Evolutionary conservation across 2,797 vertebrate genomes (phyloP).

Genomic region (Denticeps clupeoides): DNA sequence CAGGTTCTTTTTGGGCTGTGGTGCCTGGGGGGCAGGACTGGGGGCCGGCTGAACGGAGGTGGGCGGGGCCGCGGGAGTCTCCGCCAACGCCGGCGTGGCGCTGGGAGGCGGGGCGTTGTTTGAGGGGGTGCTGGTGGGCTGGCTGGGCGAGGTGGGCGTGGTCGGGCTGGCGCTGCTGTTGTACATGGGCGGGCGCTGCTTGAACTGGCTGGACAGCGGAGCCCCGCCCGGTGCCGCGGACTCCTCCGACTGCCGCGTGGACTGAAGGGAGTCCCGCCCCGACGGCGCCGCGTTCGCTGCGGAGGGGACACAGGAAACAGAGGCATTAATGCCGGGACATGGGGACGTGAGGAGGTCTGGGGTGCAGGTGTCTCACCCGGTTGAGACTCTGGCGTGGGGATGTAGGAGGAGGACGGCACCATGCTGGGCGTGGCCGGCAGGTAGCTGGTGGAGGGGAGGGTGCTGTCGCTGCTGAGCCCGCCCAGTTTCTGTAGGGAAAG

Average conservation of each 20-base stretch:
- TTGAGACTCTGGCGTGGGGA: conserved; percentile 83
- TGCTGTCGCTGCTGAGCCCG: conserved; percentile 78
- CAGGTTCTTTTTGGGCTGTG: conserved; percentile 83
- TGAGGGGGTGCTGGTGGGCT: conserved; percentile 54
- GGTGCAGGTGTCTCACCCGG: conserved; percentile 78
- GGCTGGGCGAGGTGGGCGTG: conserved; percentile 60
- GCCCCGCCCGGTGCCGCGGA: conserved; percentile 55
- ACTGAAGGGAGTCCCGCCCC: conserved; percentile 74
- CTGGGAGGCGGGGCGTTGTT: conserved; percentile 66
- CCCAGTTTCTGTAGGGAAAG: conserved; percentile 75
- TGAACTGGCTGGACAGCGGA: conserved; percentile 78
- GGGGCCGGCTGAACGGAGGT: conserved; percentile 60
- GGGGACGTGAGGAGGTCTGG: too few relatives aligned
- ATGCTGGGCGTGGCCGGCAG: conserved; percentile 90
- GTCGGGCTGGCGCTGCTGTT: conserved; percentile 69
- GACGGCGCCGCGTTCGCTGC: conserved; percentile 65
- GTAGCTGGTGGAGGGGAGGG: conserved; percentile 90
- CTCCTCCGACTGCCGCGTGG: conserved; percentile 78
- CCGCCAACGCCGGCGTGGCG: conserved; percentile 60
- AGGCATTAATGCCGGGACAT: too few relatives aligned
- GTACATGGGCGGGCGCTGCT: conserved; percentile 92
- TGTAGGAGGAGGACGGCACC: conserved; percentile 90
- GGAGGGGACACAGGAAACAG: neutral
- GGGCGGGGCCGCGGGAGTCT: conserved; percentile 58
- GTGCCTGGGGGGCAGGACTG: conserved; percentile 64